Conservation (phyloP, 1,140 invertebrate genomes). For the Drosophila kohkoa region DNA sequence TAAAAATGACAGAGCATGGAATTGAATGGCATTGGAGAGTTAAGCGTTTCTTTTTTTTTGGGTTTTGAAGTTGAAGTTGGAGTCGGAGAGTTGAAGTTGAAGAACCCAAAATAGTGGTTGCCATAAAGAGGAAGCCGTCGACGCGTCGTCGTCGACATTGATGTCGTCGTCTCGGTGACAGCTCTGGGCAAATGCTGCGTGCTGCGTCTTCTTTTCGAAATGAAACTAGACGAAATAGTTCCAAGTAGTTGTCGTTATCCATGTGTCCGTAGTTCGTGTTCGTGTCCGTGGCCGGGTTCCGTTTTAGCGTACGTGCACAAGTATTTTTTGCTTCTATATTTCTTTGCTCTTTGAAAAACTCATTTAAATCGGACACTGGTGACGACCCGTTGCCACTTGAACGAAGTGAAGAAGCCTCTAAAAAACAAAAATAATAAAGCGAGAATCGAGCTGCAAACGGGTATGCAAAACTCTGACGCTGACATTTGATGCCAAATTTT, state of each 20-base stretch:
- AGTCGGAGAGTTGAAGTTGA: slow-evolving; percentile 43
- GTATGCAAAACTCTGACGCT: slow-evolving; percentile 73
- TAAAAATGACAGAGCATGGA: slow-evolving; percentile 81
- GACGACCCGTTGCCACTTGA: slow-evolving; percentile 56
- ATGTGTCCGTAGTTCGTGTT: slow-evolving; percentile 15
- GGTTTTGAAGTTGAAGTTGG: slow-evolving; percentile 26
- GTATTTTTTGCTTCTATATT: slow-evolving; percentile 52
- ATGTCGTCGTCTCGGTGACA: slow-evolving; percentile 38
- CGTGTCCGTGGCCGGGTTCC: slow-evolving; percentile 34
- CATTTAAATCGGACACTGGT: slow-evolving; percentile 73
- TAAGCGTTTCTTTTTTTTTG: slow-evolving; percentile 32
- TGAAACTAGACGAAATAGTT: slow-evolving; percentile 12
- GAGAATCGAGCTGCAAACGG: slow-evolving; percentile 70
- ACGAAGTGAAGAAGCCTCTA: slow-evolving; percentile 22
- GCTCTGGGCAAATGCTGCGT: slow-evolving; percentile 62
- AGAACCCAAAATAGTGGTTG: slow-evolving; percentile 65
- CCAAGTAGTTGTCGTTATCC: slow-evolving; percentile 69
- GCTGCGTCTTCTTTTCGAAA: slow-evolving; percentile 49
- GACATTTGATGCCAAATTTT: slow-evolving; percentile 84
- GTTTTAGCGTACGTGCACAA: slow-evolving; percentile 72
- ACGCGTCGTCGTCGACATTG: slow-evolving; percentile 22
- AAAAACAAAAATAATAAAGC: slow-evolving; percentile 26
- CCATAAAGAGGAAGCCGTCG: slow-evolving; percentile 56
- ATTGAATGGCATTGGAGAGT: slow-evolving; percentile 62
- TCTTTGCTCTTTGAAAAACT: slow-evolving; percentile 57